A percentile compares a stretch with the other conserved stretches of the same genome.
Conservation (phyloP, 1,140 invertebrate genomes). For the Melanaphis sacchari region DNA sequence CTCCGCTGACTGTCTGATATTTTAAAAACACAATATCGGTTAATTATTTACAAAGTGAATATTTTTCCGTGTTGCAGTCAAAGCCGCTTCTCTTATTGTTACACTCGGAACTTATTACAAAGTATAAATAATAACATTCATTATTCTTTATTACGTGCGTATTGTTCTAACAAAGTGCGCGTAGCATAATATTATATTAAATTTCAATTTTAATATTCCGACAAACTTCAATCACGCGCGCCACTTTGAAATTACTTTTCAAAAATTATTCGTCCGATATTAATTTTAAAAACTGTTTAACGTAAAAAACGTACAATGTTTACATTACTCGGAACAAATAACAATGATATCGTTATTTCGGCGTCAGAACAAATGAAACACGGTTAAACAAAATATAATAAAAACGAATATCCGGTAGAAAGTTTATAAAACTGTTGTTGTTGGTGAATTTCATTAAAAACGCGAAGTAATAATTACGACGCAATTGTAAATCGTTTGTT, state of each 20-base stretch:
- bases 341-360: background rate
- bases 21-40: background rate
- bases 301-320: constrained; percentile 7
- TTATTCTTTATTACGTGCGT: constrained; percentile 25
- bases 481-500: constrained; percentile 13
- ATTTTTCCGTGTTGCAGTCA: background rate
- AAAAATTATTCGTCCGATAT: constrained; percentile 4
- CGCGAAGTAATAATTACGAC: background rate
- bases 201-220: constrained; percentile 30
- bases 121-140: constrained; percentile 17
- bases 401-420: background rate
- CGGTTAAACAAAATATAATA: background rate
- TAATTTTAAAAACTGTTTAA: constrained; percentile 27
- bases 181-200: background rate
- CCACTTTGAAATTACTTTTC: background rate
- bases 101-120: background rate
- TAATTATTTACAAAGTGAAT: constrained; percentile 23
- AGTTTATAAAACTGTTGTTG: background rate
- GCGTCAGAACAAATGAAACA: background rate
- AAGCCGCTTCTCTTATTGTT: background rate
- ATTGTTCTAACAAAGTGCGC: constrained; percentile 7
- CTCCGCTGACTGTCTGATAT: background rate
- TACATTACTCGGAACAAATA: background rate
- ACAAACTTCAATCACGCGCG: background rate
- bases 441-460: background rate